Evolutionary conservation across 1,140 invertebrate species (phyloP).

Genomic region (Uloborus diversus): DNA sequence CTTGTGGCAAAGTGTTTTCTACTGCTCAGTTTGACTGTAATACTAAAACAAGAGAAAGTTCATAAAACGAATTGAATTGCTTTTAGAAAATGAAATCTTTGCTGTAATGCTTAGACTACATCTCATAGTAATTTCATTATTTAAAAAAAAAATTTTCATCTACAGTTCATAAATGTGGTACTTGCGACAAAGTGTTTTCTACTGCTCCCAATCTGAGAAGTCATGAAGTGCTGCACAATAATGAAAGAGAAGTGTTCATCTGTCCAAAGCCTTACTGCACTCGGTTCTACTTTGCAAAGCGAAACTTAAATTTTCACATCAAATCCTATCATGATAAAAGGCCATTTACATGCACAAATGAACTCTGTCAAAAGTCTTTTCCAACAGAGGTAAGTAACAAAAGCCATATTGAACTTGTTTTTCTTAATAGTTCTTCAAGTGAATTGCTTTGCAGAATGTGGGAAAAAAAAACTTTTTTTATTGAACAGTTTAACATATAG

Average conservation of each 20-base stretch:
- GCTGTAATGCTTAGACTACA: too few relatives aligned
- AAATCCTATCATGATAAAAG: not conserved
- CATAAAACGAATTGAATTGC: too few relatives aligned
- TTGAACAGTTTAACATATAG: too few relatives aligned
- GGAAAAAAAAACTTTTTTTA: too few relatives aligned
- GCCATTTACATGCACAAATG: not conserved
- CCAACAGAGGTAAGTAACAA: slow-evolving; percentile 2
- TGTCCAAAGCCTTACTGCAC: not conserved
- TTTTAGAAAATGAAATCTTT: too few relatives aligned
- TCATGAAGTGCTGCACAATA: not conserved
- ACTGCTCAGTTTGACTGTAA: too few relatives aligned
- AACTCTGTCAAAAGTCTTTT: not conserved
- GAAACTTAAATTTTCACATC: not conserved
- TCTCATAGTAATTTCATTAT: too few relatives aligned
- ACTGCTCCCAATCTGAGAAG: not conserved
- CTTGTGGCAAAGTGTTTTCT: not conserved
- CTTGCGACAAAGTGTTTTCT: not conserved
- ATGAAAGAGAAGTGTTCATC: not conserved
- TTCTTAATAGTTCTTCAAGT: too few relatives aligned
- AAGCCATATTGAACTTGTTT: too few relatives aligned
- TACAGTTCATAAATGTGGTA: not conserved
- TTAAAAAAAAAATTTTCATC: too few relatives aligned
- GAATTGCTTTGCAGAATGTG: too few relatives aligned
- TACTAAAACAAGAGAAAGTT: too few relatives aligned
- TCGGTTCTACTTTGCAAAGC: not conserved